phyloP scores from a whole-genome alignment of 2,797 vertebrate species.

The Alosa sapidissima region DNA sequence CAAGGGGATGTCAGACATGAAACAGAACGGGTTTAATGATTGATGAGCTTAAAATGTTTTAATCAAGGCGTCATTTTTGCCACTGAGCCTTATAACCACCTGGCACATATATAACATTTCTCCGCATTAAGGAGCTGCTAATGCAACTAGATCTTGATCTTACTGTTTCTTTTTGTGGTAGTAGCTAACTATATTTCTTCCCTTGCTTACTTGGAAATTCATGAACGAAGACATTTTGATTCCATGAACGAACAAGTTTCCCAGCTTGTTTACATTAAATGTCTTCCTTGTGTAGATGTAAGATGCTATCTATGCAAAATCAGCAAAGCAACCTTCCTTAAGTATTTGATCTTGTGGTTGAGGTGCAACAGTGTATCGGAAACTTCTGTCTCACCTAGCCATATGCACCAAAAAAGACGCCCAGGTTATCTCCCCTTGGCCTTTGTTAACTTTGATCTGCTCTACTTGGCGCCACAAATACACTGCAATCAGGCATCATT shows the following conservation, averaged over 20 bases:
- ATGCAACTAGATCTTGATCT: conserved; percentile 38
- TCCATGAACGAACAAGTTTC: background rate
- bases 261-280: background rate
- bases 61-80: conserved; percentile 51
- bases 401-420: background rate
- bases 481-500: conserved; percentile 20
- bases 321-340: background rate
- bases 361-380: background rate
- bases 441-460: background rate
- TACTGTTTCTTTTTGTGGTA: conserved; percentile 8
- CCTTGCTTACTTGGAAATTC: background rate
- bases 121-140: conserved; percentile 47
- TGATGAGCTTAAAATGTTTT: conserved; percentile 57
- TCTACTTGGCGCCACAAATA: background rate
- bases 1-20: conserved; percentile 49
- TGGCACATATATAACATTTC: conserved; percentile 52
- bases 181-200: background rate
- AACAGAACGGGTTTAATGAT: conserved; percentile 51
- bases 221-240: background rate
- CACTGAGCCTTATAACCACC: conserved; percentile 49
- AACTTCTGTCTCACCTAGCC: background rate
- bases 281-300: background rate
- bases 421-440: conserved; percentile 6
- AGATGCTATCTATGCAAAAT: background rate
- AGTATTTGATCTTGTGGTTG: background rate